Conservation (phyloP, 1,140 invertebrate species). For the Rhopalosiphum padi region DNA sequence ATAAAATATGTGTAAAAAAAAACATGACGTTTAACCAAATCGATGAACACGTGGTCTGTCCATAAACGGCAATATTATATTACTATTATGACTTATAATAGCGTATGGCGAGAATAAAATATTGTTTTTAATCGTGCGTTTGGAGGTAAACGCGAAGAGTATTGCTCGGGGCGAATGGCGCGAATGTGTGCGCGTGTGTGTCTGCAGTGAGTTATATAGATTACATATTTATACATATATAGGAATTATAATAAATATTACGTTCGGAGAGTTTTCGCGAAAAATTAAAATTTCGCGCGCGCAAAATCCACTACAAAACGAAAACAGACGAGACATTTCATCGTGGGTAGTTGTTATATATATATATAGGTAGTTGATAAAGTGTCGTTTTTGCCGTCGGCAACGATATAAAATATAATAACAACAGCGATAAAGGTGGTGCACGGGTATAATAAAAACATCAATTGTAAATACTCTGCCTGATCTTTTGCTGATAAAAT, state of each 20-base stretch:
- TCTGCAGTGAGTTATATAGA: not conserved
- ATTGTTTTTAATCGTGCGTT: slow-evolving; percentile 12
- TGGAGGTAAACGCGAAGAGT: not conserved
- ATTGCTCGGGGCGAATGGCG: not conserved
- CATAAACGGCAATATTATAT: not conserved
- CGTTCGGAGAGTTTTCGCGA: not conserved
- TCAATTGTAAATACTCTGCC: not conserved
- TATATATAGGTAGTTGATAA: not conserved
- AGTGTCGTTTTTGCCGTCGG: not conserved
- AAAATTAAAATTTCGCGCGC: not conserved
- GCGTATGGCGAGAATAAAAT: not conserved
- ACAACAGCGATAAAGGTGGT: not conserved
- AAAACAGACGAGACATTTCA: not conserved
- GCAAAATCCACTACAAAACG: not conserved
- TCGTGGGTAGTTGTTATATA: too few species aligned
- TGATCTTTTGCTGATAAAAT: not conserved
- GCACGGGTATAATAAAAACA: not conserved
- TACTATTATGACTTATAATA: not conserved
- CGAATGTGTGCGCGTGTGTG: not conserved
- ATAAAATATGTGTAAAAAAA: too few species aligned
- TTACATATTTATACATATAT: not conserved
- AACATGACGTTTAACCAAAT: not conserved
- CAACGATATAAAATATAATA: not conserved
- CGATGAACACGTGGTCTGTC: not conserved
- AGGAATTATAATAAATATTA: not conserved